Percentiles rank a stretch among this genome's conserved stretches.
Evolutionary conservation across 2,888 invertebrate species (phyloP).

Genomic region (Pedicia rivosa): DNA sequence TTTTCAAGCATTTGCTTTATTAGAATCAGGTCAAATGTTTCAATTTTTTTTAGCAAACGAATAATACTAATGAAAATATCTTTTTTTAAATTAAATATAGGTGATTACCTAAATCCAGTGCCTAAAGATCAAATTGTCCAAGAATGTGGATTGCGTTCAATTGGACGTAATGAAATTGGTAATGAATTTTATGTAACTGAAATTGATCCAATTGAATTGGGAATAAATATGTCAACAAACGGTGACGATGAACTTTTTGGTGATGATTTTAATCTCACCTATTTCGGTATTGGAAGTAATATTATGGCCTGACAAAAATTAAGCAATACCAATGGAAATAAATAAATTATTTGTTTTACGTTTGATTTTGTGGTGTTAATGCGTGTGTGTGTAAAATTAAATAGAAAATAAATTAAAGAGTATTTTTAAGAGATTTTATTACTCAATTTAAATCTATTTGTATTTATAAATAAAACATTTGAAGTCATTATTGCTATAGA

Average conservation of each 20-base stretch:
- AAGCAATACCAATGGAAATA: conserved; percentile 2
- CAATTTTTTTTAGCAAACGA: neutral
- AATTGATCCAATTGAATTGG: conserved; percentile 31
- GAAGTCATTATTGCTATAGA: too few relatives aligned
- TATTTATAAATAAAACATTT: too few relatives aligned
- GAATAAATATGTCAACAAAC: conserved; percentile 24
- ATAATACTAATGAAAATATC: neutral
- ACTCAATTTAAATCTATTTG: too few relatives aligned
- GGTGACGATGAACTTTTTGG: conserved; percentile 28
- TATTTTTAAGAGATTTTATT: too few relatives aligned
- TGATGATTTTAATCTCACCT: conserved; percentile 31
- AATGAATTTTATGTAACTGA: conserved; percentile 26
- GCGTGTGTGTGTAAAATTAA: too few relatives aligned
- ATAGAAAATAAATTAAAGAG: too few relatives aligned
- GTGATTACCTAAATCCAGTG: conserved; percentile 50
- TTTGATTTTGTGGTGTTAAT: too few relatives aligned
- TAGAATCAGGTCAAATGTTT: conserved; percentile 28
- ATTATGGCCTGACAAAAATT: conserved; percentile 27
- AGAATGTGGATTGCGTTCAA: conserved; percentile 52
- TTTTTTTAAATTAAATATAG: conserved; percentile 18
- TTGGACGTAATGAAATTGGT: conserved; percentile 21
- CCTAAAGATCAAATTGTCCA: conserved; percentile 63
- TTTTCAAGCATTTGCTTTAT: conserved; percentile 25
- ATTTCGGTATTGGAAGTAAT: conserved; percentile 28
- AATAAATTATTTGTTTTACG: too few relatives aligned